A percentile compares a stretch with the other conserved stretches of the same genome.
Conservation (phyloP, 2,797 vertebrate genomes). For the Scarus forsteni region DNA sequence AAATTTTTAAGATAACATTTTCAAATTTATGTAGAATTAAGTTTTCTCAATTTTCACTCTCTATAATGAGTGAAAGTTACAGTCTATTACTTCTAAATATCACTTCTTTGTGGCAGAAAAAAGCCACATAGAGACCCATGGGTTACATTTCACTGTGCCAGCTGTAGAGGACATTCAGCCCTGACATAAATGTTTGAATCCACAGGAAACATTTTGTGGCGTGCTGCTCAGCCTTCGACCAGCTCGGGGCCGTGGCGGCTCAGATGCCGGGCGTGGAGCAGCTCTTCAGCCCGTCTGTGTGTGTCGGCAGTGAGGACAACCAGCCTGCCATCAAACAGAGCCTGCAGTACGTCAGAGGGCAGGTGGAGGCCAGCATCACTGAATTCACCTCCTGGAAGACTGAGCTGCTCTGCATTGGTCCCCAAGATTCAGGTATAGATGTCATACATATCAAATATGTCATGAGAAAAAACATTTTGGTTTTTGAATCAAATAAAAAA, state of each 20-base stretch:
- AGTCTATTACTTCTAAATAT: too few relatives aligned
- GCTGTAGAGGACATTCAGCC: background rate
- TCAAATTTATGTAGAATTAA: too few relatives aligned
- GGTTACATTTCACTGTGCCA: background rate
- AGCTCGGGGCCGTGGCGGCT: constrained; percentile 82
- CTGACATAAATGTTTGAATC: background rate
- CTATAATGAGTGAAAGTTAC: too few relatives aligned
- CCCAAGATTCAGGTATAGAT: constrained; percentile 62
- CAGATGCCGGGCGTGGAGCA: constrained; percentile 86
- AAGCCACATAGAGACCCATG: too few relatives aligned
- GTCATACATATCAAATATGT: too few relatives aligned
- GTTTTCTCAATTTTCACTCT: too few relatives aligned
- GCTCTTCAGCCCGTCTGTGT: constrained; percentile 84
- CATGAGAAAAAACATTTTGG: too few relatives aligned
- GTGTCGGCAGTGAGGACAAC: constrained; percentile 54
- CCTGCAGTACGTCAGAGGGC: constrained; percentile 86
- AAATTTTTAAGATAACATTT: too few relatives aligned
- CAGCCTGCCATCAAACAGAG: constrained; percentile 85
- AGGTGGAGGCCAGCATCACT: constrained; percentile 80
- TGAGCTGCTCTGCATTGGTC: constrained; percentile 81
- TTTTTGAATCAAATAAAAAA: too few relatives aligned
- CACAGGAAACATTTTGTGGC: constrained; percentile 89
- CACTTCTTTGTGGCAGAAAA: too few relatives aligned
- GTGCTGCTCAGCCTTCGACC: constrained; percentile 85
- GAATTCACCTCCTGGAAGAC: constrained; percentile 92